Conservation (phyloP, 2,797 vertebrate genomes). For the Steatocranus sp. region DNA sequence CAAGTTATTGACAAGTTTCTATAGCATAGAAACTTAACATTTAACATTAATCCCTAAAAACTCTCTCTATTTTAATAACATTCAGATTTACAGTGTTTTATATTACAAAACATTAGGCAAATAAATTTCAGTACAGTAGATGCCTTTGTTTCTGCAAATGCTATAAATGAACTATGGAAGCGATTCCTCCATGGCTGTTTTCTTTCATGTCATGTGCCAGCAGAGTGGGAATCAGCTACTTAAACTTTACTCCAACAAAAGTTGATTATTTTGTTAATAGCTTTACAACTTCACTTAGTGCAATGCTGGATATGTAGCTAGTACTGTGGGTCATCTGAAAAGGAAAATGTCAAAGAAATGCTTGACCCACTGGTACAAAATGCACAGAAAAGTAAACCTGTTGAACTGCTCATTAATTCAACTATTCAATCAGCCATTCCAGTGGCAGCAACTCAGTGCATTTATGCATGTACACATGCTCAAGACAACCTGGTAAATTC, state of each 20-base stretch:
- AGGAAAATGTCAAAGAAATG: neutral
- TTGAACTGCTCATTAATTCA: neutral
- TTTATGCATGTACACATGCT: no score
- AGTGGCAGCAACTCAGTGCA: neutral
- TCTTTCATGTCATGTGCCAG: neutral
- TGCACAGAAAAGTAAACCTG: neutral
- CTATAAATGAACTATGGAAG: neutral
- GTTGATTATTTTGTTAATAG: accelerated
- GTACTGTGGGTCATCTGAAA: neutral
- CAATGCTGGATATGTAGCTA: neutral
- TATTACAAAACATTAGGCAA: neutral
- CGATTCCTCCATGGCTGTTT: accelerated
- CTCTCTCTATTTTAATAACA: neutral
- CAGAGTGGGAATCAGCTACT: neutral
- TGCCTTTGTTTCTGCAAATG: neutral
- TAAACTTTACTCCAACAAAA: accelerated
- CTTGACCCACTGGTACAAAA: neutral
- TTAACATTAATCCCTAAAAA: neutral
- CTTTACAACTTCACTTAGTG: neutral
- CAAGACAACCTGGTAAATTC: no score
- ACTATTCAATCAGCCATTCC: neutral
- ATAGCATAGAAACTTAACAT: neutral
- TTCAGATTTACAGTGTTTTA: neutral
- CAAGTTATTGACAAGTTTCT: no score
- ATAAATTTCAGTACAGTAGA: neutral